phyloP scores from a whole-genome alignment of 2,797 vertebrate species.

The Macrochelys suwanniensis region DNA sequence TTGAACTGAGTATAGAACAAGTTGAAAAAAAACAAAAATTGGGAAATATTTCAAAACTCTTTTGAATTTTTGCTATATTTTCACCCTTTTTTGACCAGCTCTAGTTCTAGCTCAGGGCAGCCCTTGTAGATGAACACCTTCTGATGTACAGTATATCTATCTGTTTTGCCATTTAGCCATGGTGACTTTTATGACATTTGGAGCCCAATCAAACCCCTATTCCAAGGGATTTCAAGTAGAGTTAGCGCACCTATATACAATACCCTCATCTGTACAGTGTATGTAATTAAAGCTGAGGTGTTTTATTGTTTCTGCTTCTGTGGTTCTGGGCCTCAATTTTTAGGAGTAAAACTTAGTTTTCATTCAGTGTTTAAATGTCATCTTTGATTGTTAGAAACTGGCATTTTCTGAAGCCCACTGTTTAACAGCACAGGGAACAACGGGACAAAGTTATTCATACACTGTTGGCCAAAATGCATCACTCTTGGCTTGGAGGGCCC shows the following conservation, averaged over 20 bases:
- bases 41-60: not conserved
- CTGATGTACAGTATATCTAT: not conserved
- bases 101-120: no score
- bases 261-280: not conserved
- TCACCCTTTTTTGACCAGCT: not conserved
- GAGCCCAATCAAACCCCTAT: not conserved
- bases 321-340: not conserved
- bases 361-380: not conserved
- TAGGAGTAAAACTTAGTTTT: not conserved
- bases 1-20: not conserved
- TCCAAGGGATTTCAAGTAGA: not conserved
- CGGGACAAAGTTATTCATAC: not conserved
- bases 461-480: not conserved
- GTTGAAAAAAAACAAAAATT: not conserved
- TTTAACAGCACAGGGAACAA: not conserved
- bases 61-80: not conserved
- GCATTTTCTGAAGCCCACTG: not conserved
- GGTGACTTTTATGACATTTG: not conserved
- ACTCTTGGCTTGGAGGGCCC: not conserved
- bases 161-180: not conserved
- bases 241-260: not conserved
- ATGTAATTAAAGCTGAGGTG: not conserved
- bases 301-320: not conserved
- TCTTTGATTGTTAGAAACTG: not conserved
- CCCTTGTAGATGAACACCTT: no score